phyloP scores from a whole-genome alignment of 2,797 vertebrate genomes.

The Varecia variegata region DNA sequence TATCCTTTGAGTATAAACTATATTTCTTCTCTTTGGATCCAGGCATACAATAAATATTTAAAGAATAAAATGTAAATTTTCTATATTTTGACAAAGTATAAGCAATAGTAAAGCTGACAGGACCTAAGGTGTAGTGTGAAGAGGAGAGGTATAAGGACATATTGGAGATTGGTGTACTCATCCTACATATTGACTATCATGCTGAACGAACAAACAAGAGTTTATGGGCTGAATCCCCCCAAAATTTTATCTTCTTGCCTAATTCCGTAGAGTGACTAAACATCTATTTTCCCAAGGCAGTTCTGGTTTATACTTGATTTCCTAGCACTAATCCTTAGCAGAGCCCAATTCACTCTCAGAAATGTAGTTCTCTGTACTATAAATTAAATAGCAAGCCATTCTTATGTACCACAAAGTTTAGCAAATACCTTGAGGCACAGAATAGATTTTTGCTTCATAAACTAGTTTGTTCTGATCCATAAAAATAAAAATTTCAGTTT shows the following conservation, averaged over 20 bases:
- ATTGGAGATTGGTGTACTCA: neutral
- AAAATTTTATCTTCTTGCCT: neutral
- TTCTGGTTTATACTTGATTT: neutral
- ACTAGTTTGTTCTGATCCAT: neutral
- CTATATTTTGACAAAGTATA: neutral
- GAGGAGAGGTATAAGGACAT: neutral
- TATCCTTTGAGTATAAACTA: neutral
- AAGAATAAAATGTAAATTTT: neutral
- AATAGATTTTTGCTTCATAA: neutral
- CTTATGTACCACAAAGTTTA: neutral
- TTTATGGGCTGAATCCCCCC: neutral
- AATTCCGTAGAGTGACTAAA: neutral
- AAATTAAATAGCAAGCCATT: neutral
- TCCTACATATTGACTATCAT: neutral
- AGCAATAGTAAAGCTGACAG: neutral
- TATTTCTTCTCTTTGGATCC: neutral
- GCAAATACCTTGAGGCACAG: neutral
- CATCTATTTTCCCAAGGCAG: neutral
- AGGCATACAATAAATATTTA: neutral
- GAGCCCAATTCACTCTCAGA: neutral
- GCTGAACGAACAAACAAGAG: neutral
- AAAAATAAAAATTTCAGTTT: neutral
- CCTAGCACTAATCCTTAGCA: neutral
- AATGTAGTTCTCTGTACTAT: neutral
- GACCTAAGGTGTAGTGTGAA: accelerated